Evolutionary conservation across 2,797 vertebrate genomes (phyloP).

Genomic region (Mycteria americana): DNA sequence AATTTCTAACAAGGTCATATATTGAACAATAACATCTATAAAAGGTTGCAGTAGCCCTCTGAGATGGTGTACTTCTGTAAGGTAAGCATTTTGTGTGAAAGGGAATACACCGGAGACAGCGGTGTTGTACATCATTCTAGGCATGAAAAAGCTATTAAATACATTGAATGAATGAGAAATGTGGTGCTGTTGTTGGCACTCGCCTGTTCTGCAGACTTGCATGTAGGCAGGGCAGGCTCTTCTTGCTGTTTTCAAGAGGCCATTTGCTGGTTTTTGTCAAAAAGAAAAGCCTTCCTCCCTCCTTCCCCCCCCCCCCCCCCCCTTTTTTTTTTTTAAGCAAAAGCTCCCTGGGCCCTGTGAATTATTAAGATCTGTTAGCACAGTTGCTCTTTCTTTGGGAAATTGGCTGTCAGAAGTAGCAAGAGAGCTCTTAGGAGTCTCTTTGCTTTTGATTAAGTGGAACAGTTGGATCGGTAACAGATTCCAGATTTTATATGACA

Average conservation of each 20-base stretch:
- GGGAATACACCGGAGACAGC: not conserved
- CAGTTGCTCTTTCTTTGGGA: constrained; percentile 72
- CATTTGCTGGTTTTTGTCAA: constrained; percentile 71
- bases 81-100: constrained; percentile 32
- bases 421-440: constrained; percentile 55
- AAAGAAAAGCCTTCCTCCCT: constrained; percentile 48
- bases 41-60: not conserved
- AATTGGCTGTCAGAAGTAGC: constrained; percentile 69
- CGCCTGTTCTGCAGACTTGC: constrained; percentile 11
- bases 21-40: not conserved
- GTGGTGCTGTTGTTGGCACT: constrained; percentile 41
- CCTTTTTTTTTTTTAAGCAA: not conserved
- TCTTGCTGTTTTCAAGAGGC: constrained; percentile 70
- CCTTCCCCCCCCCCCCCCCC: too few species aligned
- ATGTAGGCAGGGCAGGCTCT: constrained; percentile 40
- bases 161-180: not conserved
- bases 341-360: constrained; percentile 54
- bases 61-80: not conserved
- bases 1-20: constrained; percentile 16
- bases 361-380: constrained; percentile 74
- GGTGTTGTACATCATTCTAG: not conserved
- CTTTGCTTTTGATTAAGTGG: constrained; percentile 69
- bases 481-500: constrained; percentile 61
- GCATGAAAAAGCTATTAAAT: constrained; percentile 31
- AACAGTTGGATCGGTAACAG: constrained; percentile 62